Evolutionary conservation across 2,888 invertebrate species (phyloP).

Genomic region (Ectemnius lituratus): DNA sequence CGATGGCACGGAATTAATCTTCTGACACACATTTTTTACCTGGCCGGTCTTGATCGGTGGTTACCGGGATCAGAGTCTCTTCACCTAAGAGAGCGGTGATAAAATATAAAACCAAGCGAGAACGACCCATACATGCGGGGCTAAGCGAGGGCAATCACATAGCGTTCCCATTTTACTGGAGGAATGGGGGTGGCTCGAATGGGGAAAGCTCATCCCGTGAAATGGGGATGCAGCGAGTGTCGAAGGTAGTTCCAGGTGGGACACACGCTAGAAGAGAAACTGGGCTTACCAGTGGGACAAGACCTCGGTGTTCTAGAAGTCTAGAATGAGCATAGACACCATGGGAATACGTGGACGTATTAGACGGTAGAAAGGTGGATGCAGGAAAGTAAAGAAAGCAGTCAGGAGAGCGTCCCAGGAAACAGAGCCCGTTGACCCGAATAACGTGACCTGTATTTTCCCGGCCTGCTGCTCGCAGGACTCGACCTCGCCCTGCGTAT

Average conservation of each 20-base stretch:
- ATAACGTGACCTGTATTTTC: conserved; percentile 56
- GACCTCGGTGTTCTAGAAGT: conserved; percentile 8
- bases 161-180: background rate
- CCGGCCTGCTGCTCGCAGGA: conserved; percentile 28
- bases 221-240: background rate
- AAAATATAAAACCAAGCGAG: too few relatives aligned
- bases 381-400: conserved; percentile 34
- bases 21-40: conserved; percentile 2
- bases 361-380: conserved; percentile 13
- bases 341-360: conserved; percentile 38
- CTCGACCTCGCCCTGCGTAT: background rate
- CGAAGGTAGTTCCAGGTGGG: too few relatives aligned
- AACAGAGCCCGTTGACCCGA: conserved; percentile 46
- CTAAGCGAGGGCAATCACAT: too few relatives aligned
- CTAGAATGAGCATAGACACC: conserved; percentile 49
- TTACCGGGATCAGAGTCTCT: background rate
- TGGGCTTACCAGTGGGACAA: background rate
- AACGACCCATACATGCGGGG: too few relatives aligned
- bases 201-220: conserved; percentile 2
- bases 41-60: background rate
- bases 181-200: background rate
- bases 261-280: background rate
- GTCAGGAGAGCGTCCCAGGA: conserved; percentile 4
- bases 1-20: background rate
- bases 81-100: too few relatives aligned